Conservation (phyloP, 2,888 invertebrate species). For the Piscicola geometra region DNA sequence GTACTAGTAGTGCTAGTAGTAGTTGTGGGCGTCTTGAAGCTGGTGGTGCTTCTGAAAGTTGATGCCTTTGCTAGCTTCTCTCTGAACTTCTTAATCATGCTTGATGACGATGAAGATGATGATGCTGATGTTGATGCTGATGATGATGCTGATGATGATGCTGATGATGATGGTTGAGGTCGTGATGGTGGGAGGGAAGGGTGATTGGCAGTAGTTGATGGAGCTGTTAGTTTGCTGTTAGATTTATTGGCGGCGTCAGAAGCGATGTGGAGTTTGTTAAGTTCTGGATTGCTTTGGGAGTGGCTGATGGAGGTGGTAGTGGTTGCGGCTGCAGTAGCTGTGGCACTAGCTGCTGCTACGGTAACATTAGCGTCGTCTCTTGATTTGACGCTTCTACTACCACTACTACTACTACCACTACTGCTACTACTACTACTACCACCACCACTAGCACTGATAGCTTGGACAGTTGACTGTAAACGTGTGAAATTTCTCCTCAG, state of each 20-base stretch:
- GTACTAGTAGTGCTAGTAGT: too few species aligned
- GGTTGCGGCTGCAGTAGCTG: background rate
- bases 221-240: too few species aligned
- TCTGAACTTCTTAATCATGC: background rate
- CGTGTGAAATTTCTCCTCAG: background rate
- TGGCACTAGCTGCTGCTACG: background rate
- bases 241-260: background rate
- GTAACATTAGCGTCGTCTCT: background rate
- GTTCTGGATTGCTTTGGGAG: constrained; percentile 1
- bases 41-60: background rate
- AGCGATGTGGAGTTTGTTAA: background rate
- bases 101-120: background rate
- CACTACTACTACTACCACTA: too few species aligned
- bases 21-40: too few species aligned
- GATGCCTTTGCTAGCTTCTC: constrained; percentile 6
- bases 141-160: too few species aligned
- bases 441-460: too few species aligned
- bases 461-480: background rate
- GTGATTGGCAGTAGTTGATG: background rate
- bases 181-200: too few species aligned
- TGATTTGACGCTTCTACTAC: background rate
- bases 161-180: too few species aligned
- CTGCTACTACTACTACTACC: too few species aligned
- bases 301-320: background rate
- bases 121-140: background rate